Conservation (phyloP, 2,113 vertebrate genomes). For the Ailurus styani region DNA sequence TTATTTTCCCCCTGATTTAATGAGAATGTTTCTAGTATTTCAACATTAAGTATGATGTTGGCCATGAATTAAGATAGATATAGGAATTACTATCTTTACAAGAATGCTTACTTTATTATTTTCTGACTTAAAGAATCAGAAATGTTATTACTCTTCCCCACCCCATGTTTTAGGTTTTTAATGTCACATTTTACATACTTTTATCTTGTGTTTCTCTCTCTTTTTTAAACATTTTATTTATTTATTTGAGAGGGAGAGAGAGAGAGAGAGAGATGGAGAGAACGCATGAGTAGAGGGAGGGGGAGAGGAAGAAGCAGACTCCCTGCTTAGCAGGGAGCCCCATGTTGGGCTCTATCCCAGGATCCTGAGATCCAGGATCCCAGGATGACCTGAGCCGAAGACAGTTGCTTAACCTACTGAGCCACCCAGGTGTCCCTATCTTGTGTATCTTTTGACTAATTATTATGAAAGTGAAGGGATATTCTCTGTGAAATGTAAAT, state of each 20-base stretch:
- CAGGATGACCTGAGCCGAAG: not conserved
- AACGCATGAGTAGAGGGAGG: not conserved
- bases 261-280: not conserved
- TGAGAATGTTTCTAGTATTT: constrained; percentile 34
- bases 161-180: not conserved
- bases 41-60: not conserved
- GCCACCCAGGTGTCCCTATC: not conserved
- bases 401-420: not conserved
- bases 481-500: not conserved
- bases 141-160: not conserved
- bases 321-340: not conserved
- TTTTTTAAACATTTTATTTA: not conserved
- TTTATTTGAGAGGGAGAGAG: not conserved
- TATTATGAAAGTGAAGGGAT: not conserved
- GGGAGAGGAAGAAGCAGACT: not conserved
- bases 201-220: not conserved
- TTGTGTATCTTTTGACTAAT: not conserved
- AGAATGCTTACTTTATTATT: not conserved
- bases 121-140: not conserved
- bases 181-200: not conserved
- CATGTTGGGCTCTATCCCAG: not conserved
- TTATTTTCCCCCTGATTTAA: not conserved
- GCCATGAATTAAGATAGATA: not conserved
- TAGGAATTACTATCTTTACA: not conserved
- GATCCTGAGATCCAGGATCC: not conserved